Percentiles rank a stretch among this genome's conserved stretches.
These are phyloP conservation scores for Lepus americanus DNA, from an alignment of 2,113 vertebrate genomes.

Conservation along the genomic window DNA sequence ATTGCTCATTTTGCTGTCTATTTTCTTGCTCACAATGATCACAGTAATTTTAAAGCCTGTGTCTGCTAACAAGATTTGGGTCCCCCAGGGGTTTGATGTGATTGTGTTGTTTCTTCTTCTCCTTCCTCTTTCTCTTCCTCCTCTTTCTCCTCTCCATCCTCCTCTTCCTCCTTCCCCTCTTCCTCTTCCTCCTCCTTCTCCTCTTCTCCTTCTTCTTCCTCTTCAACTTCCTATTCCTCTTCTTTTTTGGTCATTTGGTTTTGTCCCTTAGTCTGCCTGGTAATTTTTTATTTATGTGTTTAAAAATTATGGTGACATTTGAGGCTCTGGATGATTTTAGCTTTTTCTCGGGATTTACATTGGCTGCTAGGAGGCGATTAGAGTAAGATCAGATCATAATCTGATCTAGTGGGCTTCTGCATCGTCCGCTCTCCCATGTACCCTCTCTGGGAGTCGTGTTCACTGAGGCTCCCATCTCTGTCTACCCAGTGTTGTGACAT, in stretches of 20 bases:
- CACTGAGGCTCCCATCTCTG: neutral
- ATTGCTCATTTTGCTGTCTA: neutral
- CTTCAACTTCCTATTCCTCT: neutral
- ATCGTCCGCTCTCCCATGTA: too few species aligned
- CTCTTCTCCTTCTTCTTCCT: neutral
- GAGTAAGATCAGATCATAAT: neutral
- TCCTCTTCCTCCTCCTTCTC: neutral
- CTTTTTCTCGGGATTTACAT: neutral
- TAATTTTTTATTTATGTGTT: neutral
- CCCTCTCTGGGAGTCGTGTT: neutral
- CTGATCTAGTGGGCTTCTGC: too few species aligned
- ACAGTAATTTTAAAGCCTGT: neutral
- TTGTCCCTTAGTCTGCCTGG: conserved; percentile 5
- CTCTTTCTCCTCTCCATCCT: neutral
- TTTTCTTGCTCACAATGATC: neutral
- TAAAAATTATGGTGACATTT: neutral
- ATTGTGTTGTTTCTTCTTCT: neutral
- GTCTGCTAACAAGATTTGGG: neutral
- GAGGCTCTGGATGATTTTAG: neutral
- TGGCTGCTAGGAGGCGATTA: neutral
- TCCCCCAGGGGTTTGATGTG: neutral
- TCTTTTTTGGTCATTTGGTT: neutral
- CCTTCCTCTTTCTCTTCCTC: neutral
- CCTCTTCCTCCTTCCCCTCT: neutral
- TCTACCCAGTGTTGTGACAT: neutral